Conservation (phyloP, 2,888 invertebrate species). For the Dinocampus coccinellae region DNA sequence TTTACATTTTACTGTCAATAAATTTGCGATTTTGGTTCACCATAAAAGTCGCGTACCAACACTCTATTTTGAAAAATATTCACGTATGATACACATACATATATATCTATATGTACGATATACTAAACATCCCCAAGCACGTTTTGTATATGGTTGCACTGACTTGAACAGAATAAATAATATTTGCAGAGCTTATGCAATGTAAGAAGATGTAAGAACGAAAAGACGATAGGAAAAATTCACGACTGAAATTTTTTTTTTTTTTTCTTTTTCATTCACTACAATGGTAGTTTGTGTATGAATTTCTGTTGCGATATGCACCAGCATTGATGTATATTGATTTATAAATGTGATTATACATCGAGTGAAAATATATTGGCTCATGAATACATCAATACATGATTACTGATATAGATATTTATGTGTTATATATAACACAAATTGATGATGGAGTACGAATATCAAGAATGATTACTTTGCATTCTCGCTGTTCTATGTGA, state of each 20-base stretch:
- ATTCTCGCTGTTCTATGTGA: not conserved
- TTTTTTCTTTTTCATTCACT: no score
- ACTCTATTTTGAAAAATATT: conserved; percentile 49
- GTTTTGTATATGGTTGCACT: conserved; percentile 33
- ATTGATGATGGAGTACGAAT: conserved; percentile 2
- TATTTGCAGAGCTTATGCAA: conserved; percentile 18
- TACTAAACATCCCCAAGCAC: conserved; percentile 37
- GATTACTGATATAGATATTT: not conserved
- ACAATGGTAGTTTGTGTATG: not conserved
- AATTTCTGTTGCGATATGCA: conserved; percentile 8
- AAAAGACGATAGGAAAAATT: conserved; percentile 10
- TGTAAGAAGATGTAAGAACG: not conserved
- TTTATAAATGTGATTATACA: conserved; percentile 23
- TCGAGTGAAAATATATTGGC: conserved; percentile 4
- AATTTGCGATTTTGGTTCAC: conserved; percentile 52
- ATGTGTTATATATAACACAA: not conserved
- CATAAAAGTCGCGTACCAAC: conserved; percentile 38
- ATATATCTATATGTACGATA: not conserved
- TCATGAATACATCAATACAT: not conserved
- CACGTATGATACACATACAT: conserved; percentile 22
- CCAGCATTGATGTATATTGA: conserved; percentile 18
- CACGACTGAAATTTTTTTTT: not conserved
- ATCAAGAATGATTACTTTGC: not conserved
- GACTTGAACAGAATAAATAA: conserved; percentile 46
- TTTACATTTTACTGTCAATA: conserved; percentile 49